These are phyloP conservation scores for Spongia lamella DNA, from an alignment of 37 sponge, comb jelly and placozoan genomes.

Conservation along the genomic window DNA sequence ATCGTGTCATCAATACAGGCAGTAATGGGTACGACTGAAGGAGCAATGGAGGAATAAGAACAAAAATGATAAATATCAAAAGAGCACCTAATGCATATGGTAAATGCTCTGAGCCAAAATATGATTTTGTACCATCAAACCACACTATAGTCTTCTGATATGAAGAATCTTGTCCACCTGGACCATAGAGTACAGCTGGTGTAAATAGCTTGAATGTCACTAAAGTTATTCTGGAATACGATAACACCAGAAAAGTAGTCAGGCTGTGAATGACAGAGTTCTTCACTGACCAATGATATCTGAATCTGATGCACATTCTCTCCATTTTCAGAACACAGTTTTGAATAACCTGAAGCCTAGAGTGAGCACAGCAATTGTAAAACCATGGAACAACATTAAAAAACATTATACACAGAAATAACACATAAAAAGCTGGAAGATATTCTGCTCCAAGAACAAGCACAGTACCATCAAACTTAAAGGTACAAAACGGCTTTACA, in stretches of 20 bases:
- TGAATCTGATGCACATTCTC: slow-evolving; percentile 5
- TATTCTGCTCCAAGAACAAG: slow-evolving; percentile 26
- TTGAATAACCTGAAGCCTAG: too few relatives aligned
- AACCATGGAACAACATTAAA: too few relatives aligned
- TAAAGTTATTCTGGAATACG: slow-evolving; percentile 32
- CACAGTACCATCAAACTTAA: not conserved
- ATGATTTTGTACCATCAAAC: slow-evolving; percentile 14
- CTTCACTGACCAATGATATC: not conserved
- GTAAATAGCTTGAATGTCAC: slow-evolving; percentile 23
- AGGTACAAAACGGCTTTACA: not conserved
- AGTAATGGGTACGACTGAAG: slow-evolving; percentile 25
- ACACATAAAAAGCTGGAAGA: slow-evolving; percentile 46
- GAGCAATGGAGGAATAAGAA: slow-evolving; percentile 44
- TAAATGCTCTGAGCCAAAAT: slow-evolving; percentile 13
- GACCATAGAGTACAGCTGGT: slow-evolving; percentile 1
- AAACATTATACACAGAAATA: not conserved
- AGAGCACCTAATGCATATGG: slow-evolving; percentile 34
- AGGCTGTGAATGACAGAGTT: slow-evolving; percentile 42
- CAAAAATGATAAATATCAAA: slow-evolving; percentile 4
- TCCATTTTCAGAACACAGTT: not conserved
- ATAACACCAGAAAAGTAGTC: slow-evolving; percentile 40
- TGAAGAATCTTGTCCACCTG: not conserved
- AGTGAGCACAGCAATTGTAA: too few relatives aligned
- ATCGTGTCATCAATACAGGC: not conserved
- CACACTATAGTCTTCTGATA: slow-evolving; percentile 13